phyloP scores from a whole-genome alignment of 2,113 vertebrate species.

The Onychostoma macrolepis region DNA sequence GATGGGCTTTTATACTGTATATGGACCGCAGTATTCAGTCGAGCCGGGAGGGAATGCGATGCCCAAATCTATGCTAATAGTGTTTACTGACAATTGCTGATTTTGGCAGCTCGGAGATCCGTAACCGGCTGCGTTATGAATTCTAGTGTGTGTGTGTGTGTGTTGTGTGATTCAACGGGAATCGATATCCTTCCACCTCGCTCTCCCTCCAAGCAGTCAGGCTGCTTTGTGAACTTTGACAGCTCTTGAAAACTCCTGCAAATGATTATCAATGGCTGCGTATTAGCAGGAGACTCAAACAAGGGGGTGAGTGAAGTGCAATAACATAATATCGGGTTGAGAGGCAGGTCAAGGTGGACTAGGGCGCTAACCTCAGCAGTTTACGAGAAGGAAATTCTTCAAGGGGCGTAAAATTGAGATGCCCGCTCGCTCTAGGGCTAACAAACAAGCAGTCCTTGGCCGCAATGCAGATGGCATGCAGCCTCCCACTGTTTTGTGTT shows the following conservation, averaged over 20 bases:
- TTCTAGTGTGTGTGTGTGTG: neutral
- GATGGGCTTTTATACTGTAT: slow-evolving; percentile 57
- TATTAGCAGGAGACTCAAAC: slow-evolving; percentile 30
- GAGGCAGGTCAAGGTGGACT: slow-evolving; percentile 17
- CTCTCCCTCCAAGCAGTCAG: slow-evolving; percentile 23
- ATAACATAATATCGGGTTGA: neutral
- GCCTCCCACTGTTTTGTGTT: slow-evolving; percentile 77
- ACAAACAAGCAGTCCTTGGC: slow-evolving; percentile 78
- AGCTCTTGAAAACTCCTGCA: slow-evolving; percentile 45
- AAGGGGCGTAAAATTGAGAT: slow-evolving; percentile 45
- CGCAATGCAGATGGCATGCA: slow-evolving; percentile 78
- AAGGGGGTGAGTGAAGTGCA: slow-evolving; percentile 13
- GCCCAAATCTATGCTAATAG: slow-evolving; percentile 49
- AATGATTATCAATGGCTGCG: slow-evolving; percentile 33
- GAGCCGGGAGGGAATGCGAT: slow-evolving; percentile 58
- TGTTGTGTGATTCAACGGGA: slow-evolving; percentile 23
- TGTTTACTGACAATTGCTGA: slow-evolving; percentile 41
- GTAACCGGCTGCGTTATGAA: slow-evolving; percentile 29
- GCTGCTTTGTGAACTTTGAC: slow-evolving; percentile 48
- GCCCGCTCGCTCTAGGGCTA: slow-evolving; percentile 59
- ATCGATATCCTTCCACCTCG: slow-evolving; percentile 38
- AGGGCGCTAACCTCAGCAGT: slow-evolving; percentile 18
- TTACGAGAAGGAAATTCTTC: slow-evolving; percentile 11
- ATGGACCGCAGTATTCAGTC: slow-evolving; percentile 59
- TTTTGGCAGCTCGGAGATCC: slow-evolving; percentile 43